Evolutionary conservation across 2,113 vertebrate genomes (phyloP).

Genomic region (Sapayoa aenigma): DNA sequence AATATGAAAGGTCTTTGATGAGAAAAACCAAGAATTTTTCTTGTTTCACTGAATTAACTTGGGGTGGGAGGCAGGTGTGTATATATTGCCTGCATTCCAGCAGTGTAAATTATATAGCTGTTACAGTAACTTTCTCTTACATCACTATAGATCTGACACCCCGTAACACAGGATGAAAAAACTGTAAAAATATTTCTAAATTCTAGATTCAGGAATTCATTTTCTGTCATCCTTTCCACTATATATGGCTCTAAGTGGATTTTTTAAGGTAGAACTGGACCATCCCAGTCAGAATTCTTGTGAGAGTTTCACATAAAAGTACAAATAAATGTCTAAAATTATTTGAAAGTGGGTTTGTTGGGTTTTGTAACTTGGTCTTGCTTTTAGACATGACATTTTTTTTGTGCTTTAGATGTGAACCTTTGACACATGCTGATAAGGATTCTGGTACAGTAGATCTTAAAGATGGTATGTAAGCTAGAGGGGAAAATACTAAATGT

Average conservation of each 20-base stretch:
- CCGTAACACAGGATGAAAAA: neutral
- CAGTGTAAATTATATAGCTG: neutral
- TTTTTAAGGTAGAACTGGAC: neutral
- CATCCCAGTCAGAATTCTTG: neutral
- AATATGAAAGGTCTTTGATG: neutral
- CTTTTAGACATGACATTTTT: neutral
- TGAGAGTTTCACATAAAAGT: neutral
- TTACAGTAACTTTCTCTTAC: neutral
- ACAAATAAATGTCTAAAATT: neutral
- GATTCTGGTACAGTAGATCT: neutral
- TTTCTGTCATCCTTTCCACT: neutral
- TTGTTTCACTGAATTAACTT: neutral
- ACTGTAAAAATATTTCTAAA: neutral
- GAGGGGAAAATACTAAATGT: neutral
- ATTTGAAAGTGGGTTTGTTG: neutral
- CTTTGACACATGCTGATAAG: accelerated
- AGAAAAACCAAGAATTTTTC: neutral
- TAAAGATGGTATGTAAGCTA: neutral
- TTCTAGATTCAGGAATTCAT: neutral
- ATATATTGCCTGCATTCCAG: neutral
- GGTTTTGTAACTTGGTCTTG: neutral
- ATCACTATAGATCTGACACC: neutral
- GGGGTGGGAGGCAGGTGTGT: no score
- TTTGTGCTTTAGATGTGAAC: neutral
- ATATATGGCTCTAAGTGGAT: neutral